These are phyloP conservation scores for Druceiella hillmani DNA, from an alignment of 2,888 invertebrate genomes.

Conservation along the genomic window DNA sequence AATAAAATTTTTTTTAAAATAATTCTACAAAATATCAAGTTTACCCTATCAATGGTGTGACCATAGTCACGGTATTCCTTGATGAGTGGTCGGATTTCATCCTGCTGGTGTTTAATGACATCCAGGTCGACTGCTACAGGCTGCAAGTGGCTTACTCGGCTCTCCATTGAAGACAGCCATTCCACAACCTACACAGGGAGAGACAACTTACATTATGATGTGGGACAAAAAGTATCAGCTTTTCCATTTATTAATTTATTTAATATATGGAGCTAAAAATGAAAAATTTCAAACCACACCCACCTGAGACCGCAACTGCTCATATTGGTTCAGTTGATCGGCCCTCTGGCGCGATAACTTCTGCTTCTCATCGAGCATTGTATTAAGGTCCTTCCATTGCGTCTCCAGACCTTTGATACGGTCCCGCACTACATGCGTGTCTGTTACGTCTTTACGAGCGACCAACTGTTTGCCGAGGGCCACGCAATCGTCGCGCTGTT, in stretches of 20 bases:
- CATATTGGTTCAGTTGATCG: constrained; percentile 83
- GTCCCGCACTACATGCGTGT: constrained; percentile 77
- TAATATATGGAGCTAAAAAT: background rate
- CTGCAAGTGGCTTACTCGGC: constrained; percentile 66
- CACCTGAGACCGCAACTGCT: constrained; percentile 72
- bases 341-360: constrained; percentile 77
- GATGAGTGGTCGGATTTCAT: constrained; percentile 76
- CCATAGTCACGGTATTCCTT: constrained; percentile 88
- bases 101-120: constrained; percentile 74
- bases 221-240: background rate
- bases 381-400: constrained; percentile 84
- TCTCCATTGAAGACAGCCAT: constrained; percentile 82
- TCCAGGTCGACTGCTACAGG: constrained; percentile 88
- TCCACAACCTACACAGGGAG: constrained; percentile 57
- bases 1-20: too few relatives aligned
- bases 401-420: constrained; percentile 81
- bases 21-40: too few relatives aligned
- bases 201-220: background rate
- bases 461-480: constrained; percentile 76
- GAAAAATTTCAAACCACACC: constrained; percentile 11
- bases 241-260: background rate
- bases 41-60: constrained; percentile 75
- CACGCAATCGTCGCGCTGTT: constrained; percentile 71
- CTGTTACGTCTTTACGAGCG: constrained; percentile 82
- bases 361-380: constrained; percentile 77